phyloP scores from a whole-genome alignment of 1,140 invertebrate genomes.

The Eriosoma lanigerum region DNA sequence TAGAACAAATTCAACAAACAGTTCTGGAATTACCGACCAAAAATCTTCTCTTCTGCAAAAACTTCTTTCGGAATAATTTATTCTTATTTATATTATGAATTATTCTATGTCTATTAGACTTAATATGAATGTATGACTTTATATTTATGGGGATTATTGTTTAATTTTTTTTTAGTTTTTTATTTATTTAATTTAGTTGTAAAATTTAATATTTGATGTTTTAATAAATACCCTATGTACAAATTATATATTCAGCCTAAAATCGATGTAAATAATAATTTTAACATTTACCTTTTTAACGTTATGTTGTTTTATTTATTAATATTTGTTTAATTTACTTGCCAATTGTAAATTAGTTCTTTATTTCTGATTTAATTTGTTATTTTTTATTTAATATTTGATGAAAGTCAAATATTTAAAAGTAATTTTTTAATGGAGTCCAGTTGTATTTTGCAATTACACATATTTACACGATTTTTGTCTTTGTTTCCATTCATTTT shows the following conservation, averaged over 20 bases:
- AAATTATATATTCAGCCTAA: constrained; percentile 34
- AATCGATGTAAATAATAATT: constrained; percentile 9
- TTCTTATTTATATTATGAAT: no score
- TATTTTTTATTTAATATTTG: not conserved
- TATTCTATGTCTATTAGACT: not conserved
- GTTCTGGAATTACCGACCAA: constrained; percentile 64
- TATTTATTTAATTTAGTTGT: constrained; percentile 30
- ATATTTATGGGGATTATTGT: not conserved
- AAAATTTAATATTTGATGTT: constrained; percentile 24
- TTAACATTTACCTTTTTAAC: constrained; percentile 15
- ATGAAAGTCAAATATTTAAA: not conserved
- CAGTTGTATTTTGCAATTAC: constrained; percentile 6
- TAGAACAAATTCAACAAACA: constrained; percentile 66
- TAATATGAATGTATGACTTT: not conserved
- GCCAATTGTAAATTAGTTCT: constrained; percentile 39
- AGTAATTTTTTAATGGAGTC: constrained; percentile 25
- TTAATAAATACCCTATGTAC: constrained; percentile 45
- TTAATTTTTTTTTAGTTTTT: constrained; percentile 30
- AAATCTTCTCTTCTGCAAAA: constrained; percentile 76
- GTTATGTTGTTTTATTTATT: constrained; percentile 40
- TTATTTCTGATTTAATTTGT: not conserved
- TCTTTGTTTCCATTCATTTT: not conserved
- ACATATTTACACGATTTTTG: not conserved
- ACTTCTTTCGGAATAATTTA: constrained; percentile 74
- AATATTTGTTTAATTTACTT: constrained; percentile 49